These are phyloP conservation scores for Siphlonurus alternatus DNA, from an alignment of 2,888 invertebrate species.

Conservation along the genomic window DNA sequence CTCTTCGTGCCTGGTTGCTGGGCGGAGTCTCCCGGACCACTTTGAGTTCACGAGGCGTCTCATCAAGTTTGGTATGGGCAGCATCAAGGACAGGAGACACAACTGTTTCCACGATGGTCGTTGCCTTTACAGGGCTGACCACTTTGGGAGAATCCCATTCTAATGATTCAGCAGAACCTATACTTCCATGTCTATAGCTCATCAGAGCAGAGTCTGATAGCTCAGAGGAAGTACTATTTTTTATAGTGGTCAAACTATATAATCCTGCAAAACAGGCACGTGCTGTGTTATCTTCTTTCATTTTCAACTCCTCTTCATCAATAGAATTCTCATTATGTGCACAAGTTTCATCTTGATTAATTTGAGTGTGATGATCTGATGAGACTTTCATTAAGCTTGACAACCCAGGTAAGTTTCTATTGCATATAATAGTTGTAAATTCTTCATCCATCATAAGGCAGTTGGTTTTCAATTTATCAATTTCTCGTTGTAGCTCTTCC, in stretches of 20 bases:
- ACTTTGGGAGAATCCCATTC: slow-evolving; percentile 17
- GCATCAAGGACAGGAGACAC: neutral
- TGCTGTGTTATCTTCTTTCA: slow-evolving; percentile 12
- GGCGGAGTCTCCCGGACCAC: neutral
- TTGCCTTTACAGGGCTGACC: slow-evolving; percentile 10
- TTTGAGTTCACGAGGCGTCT: neutral
- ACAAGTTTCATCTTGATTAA: neutral
- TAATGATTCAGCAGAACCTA: slow-evolving; percentile 15
- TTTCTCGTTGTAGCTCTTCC: slow-evolving; percentile 18
- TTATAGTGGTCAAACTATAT: slow-evolving; percentile 18
- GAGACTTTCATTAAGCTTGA: slow-evolving; percentile 17
- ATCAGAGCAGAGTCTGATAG: slow-evolving; percentile 13
- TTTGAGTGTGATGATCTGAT: neutral
- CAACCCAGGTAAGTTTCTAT: slow-evolving; percentile 18
- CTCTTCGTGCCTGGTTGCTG: neutral
- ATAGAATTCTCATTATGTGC: slow-evolving; percentile 3
- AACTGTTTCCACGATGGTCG: neutral
- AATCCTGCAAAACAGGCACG: slow-evolving; percentile 16
- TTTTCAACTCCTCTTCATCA: slow-evolving; percentile 4
- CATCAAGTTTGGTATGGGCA: neutral
- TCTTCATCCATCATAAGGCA: slow-evolving; percentile 20
- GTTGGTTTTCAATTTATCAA: slow-evolving; percentile 19
- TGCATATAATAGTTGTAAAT: slow-evolving; percentile 19
- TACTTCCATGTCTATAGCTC: slow-evolving; percentile 1
- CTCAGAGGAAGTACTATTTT: slow-evolving; percentile 17